Conservation (phyloP, 1,140 invertebrate genomes). For the Popillia japonica region DNA sequence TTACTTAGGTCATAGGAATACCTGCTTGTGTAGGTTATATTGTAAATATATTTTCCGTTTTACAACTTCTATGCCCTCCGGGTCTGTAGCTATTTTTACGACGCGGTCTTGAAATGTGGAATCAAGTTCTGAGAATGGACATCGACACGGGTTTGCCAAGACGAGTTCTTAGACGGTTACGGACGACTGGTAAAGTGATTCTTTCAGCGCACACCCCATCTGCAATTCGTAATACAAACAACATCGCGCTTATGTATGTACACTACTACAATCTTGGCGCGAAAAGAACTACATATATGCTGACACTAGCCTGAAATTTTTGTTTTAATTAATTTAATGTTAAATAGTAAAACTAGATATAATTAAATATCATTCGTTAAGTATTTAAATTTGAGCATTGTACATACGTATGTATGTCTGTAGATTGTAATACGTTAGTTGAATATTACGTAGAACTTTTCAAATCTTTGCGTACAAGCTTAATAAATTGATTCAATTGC, state of each 20-base stretch:
- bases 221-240: neutral
- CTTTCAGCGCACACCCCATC: neutral
- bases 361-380: too few species aligned
- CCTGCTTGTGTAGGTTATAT: too few species aligned
- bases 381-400: too few species aligned
- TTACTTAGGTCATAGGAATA: too few species aligned
- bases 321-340: too few species aligned
- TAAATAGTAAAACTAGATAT: too few species aligned
- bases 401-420: too few species aligned
- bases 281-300: neutral
- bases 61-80: neutral
- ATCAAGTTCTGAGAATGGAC: slow-evolving; percentile 14
- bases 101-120: neutral
- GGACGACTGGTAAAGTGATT: neutral
- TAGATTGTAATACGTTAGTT: too few species aligned
- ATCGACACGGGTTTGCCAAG: neutral
- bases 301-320: too few species aligned
- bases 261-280: neutral
- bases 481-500: too few species aligned
- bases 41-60: neutral
- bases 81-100: neutral
- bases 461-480: too few species aligned
- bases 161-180: slow-evolving; percentile 7
- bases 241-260: neutral
- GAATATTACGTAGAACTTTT: too few species aligned